phyloP scores from a whole-genome alignment of 1,140 invertebrate genomes.

The Eriosoma lanigerum region DNA sequence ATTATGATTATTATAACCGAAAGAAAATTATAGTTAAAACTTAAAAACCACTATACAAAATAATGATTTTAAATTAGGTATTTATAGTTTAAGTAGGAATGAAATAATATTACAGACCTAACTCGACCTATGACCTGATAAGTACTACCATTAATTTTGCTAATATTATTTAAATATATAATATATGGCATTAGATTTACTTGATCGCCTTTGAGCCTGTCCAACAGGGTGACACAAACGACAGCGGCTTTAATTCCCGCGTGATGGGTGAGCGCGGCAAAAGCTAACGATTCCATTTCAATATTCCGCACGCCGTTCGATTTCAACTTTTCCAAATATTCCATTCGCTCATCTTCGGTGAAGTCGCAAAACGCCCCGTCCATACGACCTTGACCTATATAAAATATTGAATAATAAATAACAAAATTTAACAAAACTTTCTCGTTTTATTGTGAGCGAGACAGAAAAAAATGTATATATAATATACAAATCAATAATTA shows the following conservation, averaged over 20 bases:
- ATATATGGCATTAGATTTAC: slow-evolving; percentile 60
- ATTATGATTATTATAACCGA: too few relatives aligned
- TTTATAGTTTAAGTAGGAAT: too few relatives aligned
- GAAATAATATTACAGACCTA: too few relatives aligned
- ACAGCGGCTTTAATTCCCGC: slow-evolving; percentile 92
- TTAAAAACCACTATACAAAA: too few relatives aligned
- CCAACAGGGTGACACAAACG: slow-evolving; percentile 90
- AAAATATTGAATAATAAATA: neutral
- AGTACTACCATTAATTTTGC: too few relatives aligned
- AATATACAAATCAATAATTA: too few relatives aligned
- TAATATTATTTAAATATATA: too few relatives aligned
- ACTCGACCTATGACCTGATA: too few relatives aligned
- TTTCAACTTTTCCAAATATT: slow-evolving; percentile 77
- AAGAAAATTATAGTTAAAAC: too few relatives aligned
- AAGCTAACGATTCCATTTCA: slow-evolving; percentile 94
- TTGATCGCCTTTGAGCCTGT: slow-evolving; percentile 92
- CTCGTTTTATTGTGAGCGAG: too few relatives aligned
- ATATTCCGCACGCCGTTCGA: slow-evolving; percentile 88
- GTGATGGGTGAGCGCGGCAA: slow-evolving; percentile 90
- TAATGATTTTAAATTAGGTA: too few relatives aligned
- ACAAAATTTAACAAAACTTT: neutral
- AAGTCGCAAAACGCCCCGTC: slow-evolving; percentile 98
- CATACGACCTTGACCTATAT: slow-evolving; percentile 68
- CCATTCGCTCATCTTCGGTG: slow-evolving; percentile 83
- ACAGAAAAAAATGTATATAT: too few relatives aligned